phyloP scores from a whole-genome alignment of 2,797 vertebrate genomes.

The Numenius phaeopus region DNA sequence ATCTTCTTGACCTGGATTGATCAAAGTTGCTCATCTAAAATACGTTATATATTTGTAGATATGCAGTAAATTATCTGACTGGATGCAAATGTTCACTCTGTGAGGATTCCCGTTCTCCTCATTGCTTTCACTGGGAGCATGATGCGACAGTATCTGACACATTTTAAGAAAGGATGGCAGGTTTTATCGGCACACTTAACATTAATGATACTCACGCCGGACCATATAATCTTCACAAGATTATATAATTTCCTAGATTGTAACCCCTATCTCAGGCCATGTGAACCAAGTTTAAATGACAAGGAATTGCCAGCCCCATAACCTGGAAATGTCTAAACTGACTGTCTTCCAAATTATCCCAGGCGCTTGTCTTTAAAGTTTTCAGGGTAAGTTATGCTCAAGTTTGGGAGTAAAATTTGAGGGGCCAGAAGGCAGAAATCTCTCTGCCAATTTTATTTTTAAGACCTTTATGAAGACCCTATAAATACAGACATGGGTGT shows the following conservation, averaged over 20 bases:
- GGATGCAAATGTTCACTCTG: not conserved
- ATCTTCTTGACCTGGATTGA: not conserved
- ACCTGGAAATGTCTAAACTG: not conserved
- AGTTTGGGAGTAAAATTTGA: not conserved
- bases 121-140: not conserved
- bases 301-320: not conserved
- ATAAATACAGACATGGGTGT: not conserved
- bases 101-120: not conserved
- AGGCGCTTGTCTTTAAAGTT: not conserved
- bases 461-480: not conserved
- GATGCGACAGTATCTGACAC: fast-evolving
- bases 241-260: not conserved
- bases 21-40: not conserved
- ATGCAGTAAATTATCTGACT: not conserved
- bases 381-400: not conserved
- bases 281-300: not conserved
- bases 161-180: not conserved
- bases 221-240: not conserved
- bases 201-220: not conserved
- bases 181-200: not conserved
- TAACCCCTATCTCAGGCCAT: not conserved
- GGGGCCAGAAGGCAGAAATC: not conserved
- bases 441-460: not conserved
- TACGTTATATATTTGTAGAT: not conserved
- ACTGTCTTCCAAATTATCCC: not conserved